Base-by-base conservation (phyloP, 2,888 invertebrate species). In the Lycocerus yunnanus region DNA sequence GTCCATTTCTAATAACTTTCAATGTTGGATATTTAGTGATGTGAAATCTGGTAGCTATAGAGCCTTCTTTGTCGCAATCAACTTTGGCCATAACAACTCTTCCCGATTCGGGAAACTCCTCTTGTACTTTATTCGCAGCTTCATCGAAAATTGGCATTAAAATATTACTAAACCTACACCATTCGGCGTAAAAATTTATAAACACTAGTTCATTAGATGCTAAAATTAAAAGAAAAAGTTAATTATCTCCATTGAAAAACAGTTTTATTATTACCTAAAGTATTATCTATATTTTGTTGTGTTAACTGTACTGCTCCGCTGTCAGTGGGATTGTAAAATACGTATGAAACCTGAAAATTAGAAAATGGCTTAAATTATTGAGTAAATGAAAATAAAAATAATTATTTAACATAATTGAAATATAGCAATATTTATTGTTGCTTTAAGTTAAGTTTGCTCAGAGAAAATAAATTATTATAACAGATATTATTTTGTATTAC, bases 101-200 rank as follows among this genome's bases (percentile, higher is more conserved):
- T 11, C 97, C 96, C 14, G 91, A 86, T 75, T 94, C 92, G 68
- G 96, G 94, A 83, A 94, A 95, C 79, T 92, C 93, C 83, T 91
- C 91, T 27, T 90, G 87, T 78, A 98, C 92, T 88, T 94, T 95
- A 81, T 95, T 95, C 10, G 98, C 95, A 59, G 98, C 96, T 87
- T 98, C 97, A 86, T 97, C 96, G 88, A 97, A 99, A 83, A 98
- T 94, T 11, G 99, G 99, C 87, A 95, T 95, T 85, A 99, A 89
- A 89, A 97, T 92, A 87, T 97, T 98, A 89, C 99, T 99, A 89
- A 99, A 99, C 84, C 96, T 93, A 89, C 99, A 99, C 99, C 99
- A 99, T 86, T 99, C 98, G 24, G 99, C 99, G 89, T 99, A 99
- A 88, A 99, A 99, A 89, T 99, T 99, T 77, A 99, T 93, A 88